Conservation (phyloP, 2,888 invertebrate species). For the Microplitis manilae region DNA sequence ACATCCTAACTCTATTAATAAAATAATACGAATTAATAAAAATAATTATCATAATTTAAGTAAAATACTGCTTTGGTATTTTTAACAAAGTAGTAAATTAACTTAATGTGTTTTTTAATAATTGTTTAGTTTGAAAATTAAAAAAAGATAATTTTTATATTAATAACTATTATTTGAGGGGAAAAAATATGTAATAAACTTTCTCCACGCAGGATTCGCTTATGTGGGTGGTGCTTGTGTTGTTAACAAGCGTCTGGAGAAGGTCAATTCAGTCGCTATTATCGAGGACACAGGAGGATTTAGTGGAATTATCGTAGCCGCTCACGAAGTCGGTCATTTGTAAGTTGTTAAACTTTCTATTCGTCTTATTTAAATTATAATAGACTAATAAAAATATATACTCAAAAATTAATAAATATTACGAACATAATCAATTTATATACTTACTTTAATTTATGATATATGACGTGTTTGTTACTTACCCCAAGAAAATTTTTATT, state of each 20-base stretch:
- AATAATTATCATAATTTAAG: not conserved
- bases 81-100: slow-evolving; percentile 5
- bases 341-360: slow-evolving; percentile 75
- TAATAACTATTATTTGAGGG: not conserved
- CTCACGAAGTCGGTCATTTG: slow-evolving; percentile 97
- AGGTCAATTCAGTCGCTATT: slow-evolving; percentile 96
- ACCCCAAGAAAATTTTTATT: too few relatives aligned
- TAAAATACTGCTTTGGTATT: slow-evolving; percentile 12
- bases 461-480: too few relatives aligned
- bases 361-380: slow-evolving; percentile 2
- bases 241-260: slow-evolving; percentile 94
- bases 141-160: too few relatives aligned
- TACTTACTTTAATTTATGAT: too few relatives aligned
- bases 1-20: slow-evolving; percentile 1
- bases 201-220: slow-evolving; percentile 83
- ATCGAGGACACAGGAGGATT: slow-evolving; percentile 97
- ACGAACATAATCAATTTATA: not conserved
- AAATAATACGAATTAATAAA: not conserved
- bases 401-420: not conserved
- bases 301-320: slow-evolving; percentile 96
- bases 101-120: not conserved
- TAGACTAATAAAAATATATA: slow-evolving; percentile 24
- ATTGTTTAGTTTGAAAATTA: not conserved
- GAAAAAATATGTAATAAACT: slow-evolving; percentile 43
- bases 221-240: slow-evolving; percentile 97